Conservation (phyloP, 2,797 vertebrate species). For the Graptemys geographica region DNA sequence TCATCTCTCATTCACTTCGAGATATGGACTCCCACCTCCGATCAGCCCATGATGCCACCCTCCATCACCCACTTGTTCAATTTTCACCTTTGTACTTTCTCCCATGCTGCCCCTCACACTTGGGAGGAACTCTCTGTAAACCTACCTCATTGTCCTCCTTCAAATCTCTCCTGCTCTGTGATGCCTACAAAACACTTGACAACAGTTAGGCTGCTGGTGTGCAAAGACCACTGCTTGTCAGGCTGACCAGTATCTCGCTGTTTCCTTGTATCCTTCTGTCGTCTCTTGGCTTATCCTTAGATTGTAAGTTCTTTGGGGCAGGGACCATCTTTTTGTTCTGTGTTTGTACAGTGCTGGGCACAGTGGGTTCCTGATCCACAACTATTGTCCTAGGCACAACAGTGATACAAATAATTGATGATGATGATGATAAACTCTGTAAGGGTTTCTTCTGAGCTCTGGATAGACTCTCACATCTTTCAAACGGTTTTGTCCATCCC, state of each 20-base stretch:
- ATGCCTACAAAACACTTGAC: neutral
- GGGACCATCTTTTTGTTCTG: neutral
- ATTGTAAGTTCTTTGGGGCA: neutral
- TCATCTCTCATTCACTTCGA: neutral
- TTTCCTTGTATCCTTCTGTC: neutral
- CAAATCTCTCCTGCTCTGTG: neutral
- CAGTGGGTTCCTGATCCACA: neutral
- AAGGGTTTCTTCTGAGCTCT: neutral
- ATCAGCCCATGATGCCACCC: neutral
- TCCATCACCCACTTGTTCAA: rapidly evolving
- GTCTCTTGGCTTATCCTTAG: rapidly evolving
- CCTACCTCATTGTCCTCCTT: neutral
- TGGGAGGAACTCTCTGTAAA: rapidly evolving
- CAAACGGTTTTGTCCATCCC: neutral
- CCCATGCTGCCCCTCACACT: neutral
- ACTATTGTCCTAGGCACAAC: neutral
- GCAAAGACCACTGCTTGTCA: rapidly evolving
- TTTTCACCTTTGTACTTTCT: neutral
- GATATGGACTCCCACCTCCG: neutral
- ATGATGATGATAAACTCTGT: neutral
- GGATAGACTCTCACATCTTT: neutral
- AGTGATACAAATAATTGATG: neutral
- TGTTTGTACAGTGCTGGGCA: neutral
- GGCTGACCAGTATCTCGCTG: neutral
- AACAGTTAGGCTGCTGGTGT: neutral